Evolutionary conservation across 2,888 invertebrate genomes (phyloP), one percentile per base, ranked within the genome.

Genomic region (Pseudococcus longispinus): DNA sequence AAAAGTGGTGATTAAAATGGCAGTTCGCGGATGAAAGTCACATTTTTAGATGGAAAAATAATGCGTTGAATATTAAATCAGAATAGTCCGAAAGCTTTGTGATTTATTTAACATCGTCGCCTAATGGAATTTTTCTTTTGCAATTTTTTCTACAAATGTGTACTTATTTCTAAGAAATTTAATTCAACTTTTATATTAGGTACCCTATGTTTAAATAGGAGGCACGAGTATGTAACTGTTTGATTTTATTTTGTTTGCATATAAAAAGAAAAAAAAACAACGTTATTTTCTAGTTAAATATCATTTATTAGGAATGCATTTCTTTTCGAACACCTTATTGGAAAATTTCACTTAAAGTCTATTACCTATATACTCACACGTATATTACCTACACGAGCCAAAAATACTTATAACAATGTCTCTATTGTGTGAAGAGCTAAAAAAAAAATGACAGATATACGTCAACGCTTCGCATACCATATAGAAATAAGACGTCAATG

Each of bases 1-100:
- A 80, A 42, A 80, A 42, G 77, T 42, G 77, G 77, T 80, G 77
- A 80, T 80, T 80, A 42, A 80, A 80, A 80, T 80, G 42, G 42
- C 32, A 37, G 77, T 80, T 80, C 42, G 77, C 42, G 77, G 77
- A 70, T 80, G 42, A 42, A 80, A 80, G 77, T 80, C 77, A 42
- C 77, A 42, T 80, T 70, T 70, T 70, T 70, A 70, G 70, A 70
- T 70, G 70, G 70, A 70, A 70, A 70, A 70, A 70, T 70, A 70
- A 70, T 70, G 70, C 20, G 70, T 29, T 70, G 70, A 70, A 70
- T 70, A 70, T 70, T 70, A 70, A 70, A 70, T 70, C 26, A 29
- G 29, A 70, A 70, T 18, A 70, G 70, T 70, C 70, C 70, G 29
- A 70, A 70, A 29, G 70, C 70, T 29, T 70, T 29, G 70, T 70